Evolutionary conservation across 2,113 vertebrate genomes (phyloP), one percentile per base, ranked within the genome.

Genomic region (Agelaius phoeniceus): DNA sequence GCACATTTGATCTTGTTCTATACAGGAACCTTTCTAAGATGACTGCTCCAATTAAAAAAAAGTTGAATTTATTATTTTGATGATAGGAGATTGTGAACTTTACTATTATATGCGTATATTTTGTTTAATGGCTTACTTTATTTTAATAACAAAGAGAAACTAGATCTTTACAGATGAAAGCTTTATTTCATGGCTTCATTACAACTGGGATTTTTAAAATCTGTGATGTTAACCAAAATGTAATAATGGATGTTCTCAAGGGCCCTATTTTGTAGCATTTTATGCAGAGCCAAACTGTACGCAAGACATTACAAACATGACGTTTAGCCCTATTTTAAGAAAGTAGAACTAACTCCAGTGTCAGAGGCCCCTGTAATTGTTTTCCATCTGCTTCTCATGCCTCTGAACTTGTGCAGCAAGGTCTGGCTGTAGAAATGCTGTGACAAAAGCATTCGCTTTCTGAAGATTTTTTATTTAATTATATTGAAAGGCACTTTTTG

Each of bases 81-180:
- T 96, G 87, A 97, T 90, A 87, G 6, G 17, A 97, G 96, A 96
- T 96, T 26, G 97, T 86, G 91, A 97, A 96, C 91, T 95, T 65
- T 44, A 95, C 91, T 94, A 97, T 96, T 94, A 95, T 68, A 97
- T 88, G 96, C 94, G 97, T 96, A 96, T 97, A 97, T 97, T 97
- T 98, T 97, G 91, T 95, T 97, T 97, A 97, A 98, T 94, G 94
- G 91, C 94, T 98, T 97, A 94, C 96, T 98, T 97, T 98, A 97
- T 97, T 98, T 98, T 98, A 98, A 97, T 98, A 98, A 98, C 96
- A 98, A 98, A 98, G 97, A 92, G 94, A 96, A 98, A 97, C 90
- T 84, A 96, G 96, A 97, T 97, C 92, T 98, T 97, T 96, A 98
- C 95, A 98, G 97, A 97, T 98, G 94, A 98, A 98, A 97, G 98